Percentiles rank a stretch among this genome's conserved stretches.
phyloP scores from a whole-genome alignment of 2,797 vertebrate genomes.

The Myoxocephalus aenaeus region DNA sequence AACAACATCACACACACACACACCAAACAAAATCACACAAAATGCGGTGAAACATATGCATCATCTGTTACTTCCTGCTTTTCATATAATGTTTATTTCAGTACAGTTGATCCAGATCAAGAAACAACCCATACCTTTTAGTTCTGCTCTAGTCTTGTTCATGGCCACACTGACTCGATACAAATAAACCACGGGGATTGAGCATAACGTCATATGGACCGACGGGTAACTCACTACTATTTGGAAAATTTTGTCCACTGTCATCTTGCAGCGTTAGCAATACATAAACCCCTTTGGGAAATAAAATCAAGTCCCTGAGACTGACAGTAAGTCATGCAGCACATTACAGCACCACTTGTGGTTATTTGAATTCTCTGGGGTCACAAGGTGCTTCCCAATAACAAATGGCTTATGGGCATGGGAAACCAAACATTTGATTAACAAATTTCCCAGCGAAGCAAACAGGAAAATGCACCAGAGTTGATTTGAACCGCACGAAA shows the following conservation, averaged over 20 bases:
- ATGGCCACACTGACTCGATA: background rate
- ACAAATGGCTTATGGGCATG: background rate
- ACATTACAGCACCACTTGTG: background rate
- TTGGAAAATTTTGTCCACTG: background rate
- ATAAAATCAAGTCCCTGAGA: background rate
- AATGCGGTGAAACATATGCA: background rate
- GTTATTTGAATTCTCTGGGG: background rate
- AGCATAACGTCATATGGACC: background rate
- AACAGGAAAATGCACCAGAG: background rate
- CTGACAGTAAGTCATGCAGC: background rate
- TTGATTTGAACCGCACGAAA: background rate
- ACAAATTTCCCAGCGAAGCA: background rate
- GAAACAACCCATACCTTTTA: background rate
- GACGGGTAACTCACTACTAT: background rate
- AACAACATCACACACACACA: no score
- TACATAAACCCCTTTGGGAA: background rate
- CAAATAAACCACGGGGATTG: background rate
- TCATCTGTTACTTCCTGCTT: background rate
- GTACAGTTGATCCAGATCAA: background rate
- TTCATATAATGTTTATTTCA: background rate
- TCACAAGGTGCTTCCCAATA: background rate
- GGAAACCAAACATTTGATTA: background rate
- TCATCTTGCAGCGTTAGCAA: no score
- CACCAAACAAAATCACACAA: no score
- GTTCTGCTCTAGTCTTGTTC: background rate